Base-by-base conservation (phyloP, 1,140 invertebrate genomes). In the Meloidogyne hapla region DNA sequence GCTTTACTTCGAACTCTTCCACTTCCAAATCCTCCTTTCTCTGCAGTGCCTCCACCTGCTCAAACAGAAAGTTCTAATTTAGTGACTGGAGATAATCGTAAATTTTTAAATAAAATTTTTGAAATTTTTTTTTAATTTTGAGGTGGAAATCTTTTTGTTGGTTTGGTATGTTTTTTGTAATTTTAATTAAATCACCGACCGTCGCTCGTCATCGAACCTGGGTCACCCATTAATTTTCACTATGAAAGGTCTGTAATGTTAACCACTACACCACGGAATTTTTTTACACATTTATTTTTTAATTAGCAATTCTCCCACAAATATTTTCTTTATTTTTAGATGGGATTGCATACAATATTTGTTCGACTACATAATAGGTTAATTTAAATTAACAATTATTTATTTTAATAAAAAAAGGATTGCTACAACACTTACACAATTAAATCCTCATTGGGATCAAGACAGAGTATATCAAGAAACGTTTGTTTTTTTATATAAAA, bases 321-420 rank as follows among this genome's bases (percentile, higher is more conserved):
- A n/a, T n/a, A n/a, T n/a, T n/a, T n/a, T n/a, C n/a, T 80, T 64
- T n/a, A 81, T n/a, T 72, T 77, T 0, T 40, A 82, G n/a, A 71
- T 80, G 23, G 71, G 61, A 10, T 42, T 84, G 10, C 81, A 82
- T 66, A 69, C 75, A 10, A 25, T 84, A 25, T 81, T 84, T 77
- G 62, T 84, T 25, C 79, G 81, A 6, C 40, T 83, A 13, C 81
- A 82, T 72, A 82, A 82, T 61, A 68, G 45, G 80, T 81, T 81
- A 15, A 21, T 74, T 8, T 78, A 26, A 69, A 4, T 33, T 25
- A 21, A 1, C 18, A 33, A 63, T n/a, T 70, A 2, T 64, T 23
- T 72, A 10, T 18, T 1, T 74, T 25, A 18, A 8, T 6, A 25
- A 82, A 56, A 76, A 61, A 45, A 81, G 83, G 12, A 76, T 82